These are phyloP conservation scores for Argyresthia albistria DNA, from an alignment of 2,888 invertebrate species.

Conservation along the genomic window DNA sequence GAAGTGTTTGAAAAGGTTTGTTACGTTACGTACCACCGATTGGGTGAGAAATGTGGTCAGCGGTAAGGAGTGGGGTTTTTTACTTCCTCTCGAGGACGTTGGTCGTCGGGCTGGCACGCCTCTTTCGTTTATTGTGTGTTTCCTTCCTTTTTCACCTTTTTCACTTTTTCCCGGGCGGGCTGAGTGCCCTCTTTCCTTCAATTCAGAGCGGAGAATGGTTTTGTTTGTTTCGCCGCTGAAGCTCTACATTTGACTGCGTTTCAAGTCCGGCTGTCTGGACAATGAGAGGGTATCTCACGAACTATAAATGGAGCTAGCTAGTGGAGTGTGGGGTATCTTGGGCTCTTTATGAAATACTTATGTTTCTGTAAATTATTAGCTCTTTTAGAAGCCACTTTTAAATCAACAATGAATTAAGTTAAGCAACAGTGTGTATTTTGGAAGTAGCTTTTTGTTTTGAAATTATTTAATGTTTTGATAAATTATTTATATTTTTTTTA, in stretches of 20 bases:
- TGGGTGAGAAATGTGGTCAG: constrained; percentile 6
- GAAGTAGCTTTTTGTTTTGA: no score
- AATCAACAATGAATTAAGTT: no score
- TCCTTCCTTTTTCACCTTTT: constrained; percentile 39
- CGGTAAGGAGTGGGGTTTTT: constrained; percentile 35
- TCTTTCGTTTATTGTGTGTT: constrained; percentile 45
- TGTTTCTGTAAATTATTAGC: no score
- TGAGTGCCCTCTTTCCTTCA: constrained; percentile 43
- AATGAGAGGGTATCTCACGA: no score
- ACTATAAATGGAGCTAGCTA: no score
- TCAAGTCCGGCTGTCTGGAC: constrained; percentile 19
- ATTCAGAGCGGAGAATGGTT: constrained; percentile 28
- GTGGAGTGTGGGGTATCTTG: no score
- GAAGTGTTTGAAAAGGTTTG: neutral
- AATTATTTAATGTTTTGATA: no score
- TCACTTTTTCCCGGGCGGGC: constrained; percentile 30
- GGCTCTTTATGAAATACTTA: no score
- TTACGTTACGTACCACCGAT: neutral
- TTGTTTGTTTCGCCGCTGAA: constrained; percentile 41
- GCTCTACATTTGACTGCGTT: constrained; percentile 45
- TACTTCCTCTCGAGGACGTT: constrained; percentile 24
- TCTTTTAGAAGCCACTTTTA: no score
- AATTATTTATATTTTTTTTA: no score
- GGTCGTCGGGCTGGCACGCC: constrained; percentile 33
- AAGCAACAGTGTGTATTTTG: no score